phyloP scores from a whole-genome alignment of 2,113 vertebrate genomes.

The Grammomys dolichurus region DNA sequence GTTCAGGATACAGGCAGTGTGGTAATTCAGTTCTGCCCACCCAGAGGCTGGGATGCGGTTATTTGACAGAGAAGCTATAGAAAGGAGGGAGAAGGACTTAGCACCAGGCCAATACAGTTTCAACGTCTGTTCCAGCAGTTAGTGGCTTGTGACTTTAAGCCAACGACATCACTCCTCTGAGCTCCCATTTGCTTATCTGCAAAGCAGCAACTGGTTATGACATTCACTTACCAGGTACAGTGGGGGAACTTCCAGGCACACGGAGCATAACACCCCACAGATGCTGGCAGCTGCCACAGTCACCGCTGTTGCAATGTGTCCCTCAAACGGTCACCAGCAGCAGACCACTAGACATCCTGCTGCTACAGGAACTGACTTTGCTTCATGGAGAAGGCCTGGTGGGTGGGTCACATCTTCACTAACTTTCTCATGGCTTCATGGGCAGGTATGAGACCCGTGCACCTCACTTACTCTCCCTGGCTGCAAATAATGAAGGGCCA shows the following conservation, averaged over 20 bases:
- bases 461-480: not conserved
- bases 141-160: not conserved
- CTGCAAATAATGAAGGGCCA: conserved; percentile 28
- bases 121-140: not conserved
- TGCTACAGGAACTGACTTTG: not conserved
- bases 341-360: not conserved
- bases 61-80: not conserved
- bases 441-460: conserved; percentile 42
- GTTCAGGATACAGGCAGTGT: not conserved
- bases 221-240: no score
- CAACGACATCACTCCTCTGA: not conserved
- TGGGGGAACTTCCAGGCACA: not conserved
- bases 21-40: not conserved
- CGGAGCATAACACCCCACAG: not conserved
- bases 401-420: conserved; percentile 16
- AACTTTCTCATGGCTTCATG: conserved; percentile 48
- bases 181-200: not conserved
- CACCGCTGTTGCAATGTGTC: not conserved
- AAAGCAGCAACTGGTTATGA: not conserved
- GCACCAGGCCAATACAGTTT: not conserved
- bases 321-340: not conserved
- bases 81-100: not conserved
- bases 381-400: conserved; percentile 14
- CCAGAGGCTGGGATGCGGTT: not conserved
- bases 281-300: not conserved